Evolutionary conservation across 1,140 invertebrate genomes (phyloP), one percentile per base, ranked within the genome.

Genomic region (Achroia grisella): DNA sequence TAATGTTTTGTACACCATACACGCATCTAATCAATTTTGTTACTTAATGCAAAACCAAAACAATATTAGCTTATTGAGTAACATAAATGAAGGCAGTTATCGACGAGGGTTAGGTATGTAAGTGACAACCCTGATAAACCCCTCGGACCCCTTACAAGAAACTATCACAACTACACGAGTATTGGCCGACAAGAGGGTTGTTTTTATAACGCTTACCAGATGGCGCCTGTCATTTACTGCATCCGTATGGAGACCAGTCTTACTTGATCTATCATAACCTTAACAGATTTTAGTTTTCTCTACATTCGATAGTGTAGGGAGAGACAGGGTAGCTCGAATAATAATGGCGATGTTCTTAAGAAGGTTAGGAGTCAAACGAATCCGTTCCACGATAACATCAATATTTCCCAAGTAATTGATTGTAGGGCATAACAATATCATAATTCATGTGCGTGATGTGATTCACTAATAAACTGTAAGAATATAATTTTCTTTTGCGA

Each of bases 191-290:
- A 56, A 61, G 72, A 76, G 76, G 78, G 76, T 78, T 45, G 67
- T 64, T 83, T 76, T 82, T 80, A 78, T 83, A 58, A 69, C 65
- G 48, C 46, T 54, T 54, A 61, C 58, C 79, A 83, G 71, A 76
- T 83, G 78, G 67, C 71, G 71, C 60, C 43, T 73, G 74, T 80
- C 78, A 75, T 74, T 79, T 75, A 68, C 50, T 72, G 65, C 69
- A 72, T 57, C 62, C 60, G 62, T 47, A 55, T 50, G 40, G 40
- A 32, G 27, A 55, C 58, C 61, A 58, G 29, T 47, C 5, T 54
- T 41, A 55, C 15, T 58, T 44, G 52, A 56, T 29, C 55, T 36
- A 31, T 35, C 10, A 9, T 23, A 23, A 23, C 6, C 2, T 6
- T 23, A 23, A 23, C 17, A 3, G 17, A 23, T 23, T 23, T 23